A percentile compares a stretch with the other conserved stretches of the same genome.
Conservation (phyloP, 2,113 vertebrate genomes). For the Triplophysa rosa region DNA sequence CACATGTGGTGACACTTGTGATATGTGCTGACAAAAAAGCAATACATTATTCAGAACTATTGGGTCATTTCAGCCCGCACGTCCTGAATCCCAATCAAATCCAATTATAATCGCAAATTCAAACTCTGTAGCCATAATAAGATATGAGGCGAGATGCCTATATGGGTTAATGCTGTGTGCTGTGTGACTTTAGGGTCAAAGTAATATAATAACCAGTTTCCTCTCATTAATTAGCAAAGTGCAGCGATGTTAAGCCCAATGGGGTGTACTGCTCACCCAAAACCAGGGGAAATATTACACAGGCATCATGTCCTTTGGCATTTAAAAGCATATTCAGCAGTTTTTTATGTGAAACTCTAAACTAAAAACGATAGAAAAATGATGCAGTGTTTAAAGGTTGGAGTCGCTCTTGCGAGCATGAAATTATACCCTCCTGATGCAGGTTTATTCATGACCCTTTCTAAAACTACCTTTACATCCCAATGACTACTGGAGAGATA, state of each 20-base stretch:
- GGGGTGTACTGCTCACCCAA: conserved; percentile 31
- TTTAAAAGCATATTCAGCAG: conserved; percentile 14
- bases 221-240: conserved; percentile 50
- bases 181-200: conserved; percentile 37
- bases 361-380: conserved; percentile 24
- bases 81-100: conserved; percentile 31
- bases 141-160: conserved; percentile 33
- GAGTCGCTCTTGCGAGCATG: conserved; percentile 3
- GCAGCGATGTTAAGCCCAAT: conserved; percentile 37
- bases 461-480: background rate
- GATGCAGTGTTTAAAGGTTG: conserved; percentile 19
- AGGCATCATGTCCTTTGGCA: conserved; percentile 10
- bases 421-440: conserved; percentile 12
- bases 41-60: conserved; percentile 34
- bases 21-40: conserved; percentile 10
- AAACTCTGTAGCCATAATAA: conserved; percentile 29
- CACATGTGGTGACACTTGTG: background rate
- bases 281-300: conserved; percentile 22
- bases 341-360: conserved; percentile 22
- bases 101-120: conserved; percentile 27
- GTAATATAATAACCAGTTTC: conserved; percentile 40
- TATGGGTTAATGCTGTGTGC: conserved; percentile 24
- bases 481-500: background rate
- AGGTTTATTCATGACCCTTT: conserved; percentile 7
- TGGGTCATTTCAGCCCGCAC: conserved; percentile 5